Percentiles rank a stretch among this genome's conserved stretches.
Conservation (phyloP, 2,113 vertebrate genomes). For the Spermophilus dauricus region DNA sequence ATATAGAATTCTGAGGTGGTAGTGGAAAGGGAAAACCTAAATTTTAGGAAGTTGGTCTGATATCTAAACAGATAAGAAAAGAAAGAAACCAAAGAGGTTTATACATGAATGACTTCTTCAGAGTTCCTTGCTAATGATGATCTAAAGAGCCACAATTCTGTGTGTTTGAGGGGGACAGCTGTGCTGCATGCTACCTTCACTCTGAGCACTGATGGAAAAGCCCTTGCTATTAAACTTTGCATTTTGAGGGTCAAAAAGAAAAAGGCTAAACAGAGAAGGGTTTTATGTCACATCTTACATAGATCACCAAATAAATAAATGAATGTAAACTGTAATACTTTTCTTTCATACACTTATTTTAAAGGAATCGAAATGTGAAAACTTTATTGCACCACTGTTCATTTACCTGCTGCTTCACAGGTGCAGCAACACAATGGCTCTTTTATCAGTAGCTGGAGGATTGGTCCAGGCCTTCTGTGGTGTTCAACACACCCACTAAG, state of each 20-base stretch:
- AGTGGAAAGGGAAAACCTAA: rapidly evolving
- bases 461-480: constrained; percentile 67
- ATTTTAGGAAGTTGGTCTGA: not conserved
- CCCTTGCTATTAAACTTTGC: not conserved
- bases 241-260: not conserved
- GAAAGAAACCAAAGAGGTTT: not conserved
- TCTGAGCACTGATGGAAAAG: not conserved
- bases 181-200: too few species aligned
- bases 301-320: constrained; percentile 55
- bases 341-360: constrained; percentile 1
- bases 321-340: constrained; percentile 62
- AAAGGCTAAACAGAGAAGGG: not conserved
- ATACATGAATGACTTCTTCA: not conserved
- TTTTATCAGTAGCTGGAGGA: constrained; percentile 79
- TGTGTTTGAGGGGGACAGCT: not conserved
- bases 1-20: rapidly evolving
- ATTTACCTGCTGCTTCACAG: constrained; percentile 51
- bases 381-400: constrained; percentile 53
- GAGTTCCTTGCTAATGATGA: not conserved
- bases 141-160: not conserved
- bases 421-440: constrained; percentile 41
- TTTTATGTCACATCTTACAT: constrained; percentile 50
- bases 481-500: constrained; percentile 46
- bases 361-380: constrained; percentile 65
- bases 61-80: not conserved